Base-by-base conservation (phyloP, 1,140 invertebrate species). In the Ostrea denselamellosa region DNA sequence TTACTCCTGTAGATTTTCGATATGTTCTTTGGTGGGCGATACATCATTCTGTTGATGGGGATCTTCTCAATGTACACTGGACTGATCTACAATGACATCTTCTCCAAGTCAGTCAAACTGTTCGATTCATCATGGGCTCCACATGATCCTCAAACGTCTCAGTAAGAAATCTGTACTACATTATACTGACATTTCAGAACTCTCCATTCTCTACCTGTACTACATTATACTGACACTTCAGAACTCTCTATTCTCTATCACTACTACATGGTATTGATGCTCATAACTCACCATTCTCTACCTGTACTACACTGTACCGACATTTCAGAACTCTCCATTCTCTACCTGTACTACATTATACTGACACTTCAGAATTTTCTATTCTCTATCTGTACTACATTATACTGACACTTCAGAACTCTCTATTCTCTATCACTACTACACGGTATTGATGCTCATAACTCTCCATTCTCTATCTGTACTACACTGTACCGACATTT, bases 1-100 rank as follows among this genome's bases (percentile, higher is more conserved):
- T 22, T 58, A 22, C 51, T 34, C 4, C 22, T 95, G 85, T 96
- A 97, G 97, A 99, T 99, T 92, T 99, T 98, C 97, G 98, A 97
- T 92, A 99, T 98, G 85, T 99, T 99, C 96, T 99, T 99, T 94
- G 97, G 97, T 52, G 99, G 99, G 86, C 97, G 99, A 85, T 99
- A 99, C 95, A 99, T 99, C 90, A 98, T 99, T 82, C 95, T 99
- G 25, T 95, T 99, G 85, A 99, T 99, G 99, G 99, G 99, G 19
- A 91, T 97, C 0, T 99, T 99, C 95, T 99, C 98, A 0, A 97
- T 99, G 86, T 99, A 99, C 95, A 99, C 98, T 28, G 99, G 99
- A 2, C 93, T 99, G n/a, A 97, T 99, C 58, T 99, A 99, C 95
- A 99, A 99, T 95, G 99, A 99, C 93, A 95, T 98, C 10, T 99